Evolutionary conservation across 2,113 vertebrate genomes (phyloP), one percentile per base, ranked within the genome.

Genomic region (Panthera leo): DNA sequence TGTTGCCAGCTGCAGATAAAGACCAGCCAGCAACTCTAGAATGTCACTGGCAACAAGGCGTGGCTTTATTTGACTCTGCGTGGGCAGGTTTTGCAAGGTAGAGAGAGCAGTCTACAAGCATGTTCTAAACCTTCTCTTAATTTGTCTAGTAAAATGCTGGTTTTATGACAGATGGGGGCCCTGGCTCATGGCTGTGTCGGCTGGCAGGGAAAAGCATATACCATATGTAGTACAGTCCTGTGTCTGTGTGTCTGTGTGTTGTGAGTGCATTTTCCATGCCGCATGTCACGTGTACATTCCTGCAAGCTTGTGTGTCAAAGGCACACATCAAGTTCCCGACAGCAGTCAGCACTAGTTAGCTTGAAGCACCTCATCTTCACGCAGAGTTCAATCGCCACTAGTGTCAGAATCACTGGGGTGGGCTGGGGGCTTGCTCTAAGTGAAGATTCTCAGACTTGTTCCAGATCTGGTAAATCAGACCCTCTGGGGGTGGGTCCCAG

Each of bases 11-110:
- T 65, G 9, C 14, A n/a, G 48, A 68, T 61, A 21, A 83, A 42
- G 31, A 63, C 23, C 11, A 78, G 75, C 8, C 21, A 25, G 36
- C 7, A 23, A 42, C 76, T 42, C 34, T 27, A 39, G 53, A 67
- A 3, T 10, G 5, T 39, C 16, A 2, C n/a, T 36, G 67, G 73
- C 73, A 36, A 25, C 1, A 31, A 79, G 13, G 16, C 0, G 0
- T 39, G 71, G 51, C n/a, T 95, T 92, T 48, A 36, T 58, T 15
- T 67, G 45, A 25, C 68, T 79, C 42, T 85, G 23, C 2, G 10
- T 31, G 65, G 63, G 63, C 23, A 42, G 79, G n/a, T 79, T 83
- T 58, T 29, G 1, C 36, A 9, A 88, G 68, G 25, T 3, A 51
- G 71, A 31, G 51, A 89, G 53, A 29, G 31, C 5, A 18, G 11